These are phyloP conservation scores for Stegodyphus dumicola DNA, from an alignment of 1,140 invertebrate species.

Conservation along the genomic window DNA sequence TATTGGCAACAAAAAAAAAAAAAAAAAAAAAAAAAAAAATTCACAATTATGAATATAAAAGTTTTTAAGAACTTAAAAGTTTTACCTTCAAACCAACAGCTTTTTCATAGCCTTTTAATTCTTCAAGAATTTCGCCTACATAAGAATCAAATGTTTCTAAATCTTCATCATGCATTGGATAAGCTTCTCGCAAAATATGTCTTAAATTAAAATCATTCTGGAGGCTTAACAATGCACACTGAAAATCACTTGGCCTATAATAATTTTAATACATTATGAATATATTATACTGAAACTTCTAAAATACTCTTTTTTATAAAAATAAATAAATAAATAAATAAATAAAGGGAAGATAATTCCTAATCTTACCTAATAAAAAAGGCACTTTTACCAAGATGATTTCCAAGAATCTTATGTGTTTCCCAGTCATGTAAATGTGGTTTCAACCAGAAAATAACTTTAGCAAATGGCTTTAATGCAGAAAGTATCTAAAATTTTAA, in stretches of 20 bases:
- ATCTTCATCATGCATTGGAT: constrained; percentile 4
- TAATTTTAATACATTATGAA: background rate
- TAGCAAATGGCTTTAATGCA: constrained; percentile 28
- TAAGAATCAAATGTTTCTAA: constrained; percentile 41
- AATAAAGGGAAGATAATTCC: background rate
- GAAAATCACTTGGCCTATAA: constrained; percentile 29
- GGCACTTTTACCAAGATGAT: constrained; percentile 1
- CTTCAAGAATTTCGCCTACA: constrained; percentile 72
- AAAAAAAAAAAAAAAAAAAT: too few species aligned
- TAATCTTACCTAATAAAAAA: constrained; percentile 40
- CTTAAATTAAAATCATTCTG: constrained; percentile 29
- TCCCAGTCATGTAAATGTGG: constrained; percentile 4
- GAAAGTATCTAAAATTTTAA: constrained; percentile 6
- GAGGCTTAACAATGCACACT: constrained; percentile 9
- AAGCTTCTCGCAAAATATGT: constrained; percentile 18
- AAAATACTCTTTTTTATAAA: background rate
- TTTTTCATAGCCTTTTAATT: constrained; percentile 65
- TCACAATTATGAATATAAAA: too few species aligned
- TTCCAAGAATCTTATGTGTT: constrained; percentile 1
- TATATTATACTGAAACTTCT: background rate
- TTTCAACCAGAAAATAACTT: constrained; percentile 50
- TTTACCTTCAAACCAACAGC: constrained; percentile 38
- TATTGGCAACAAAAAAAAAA: too few species aligned
- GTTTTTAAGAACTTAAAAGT: too few species aligned
- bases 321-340: background rate